Percentiles rank a stretch among this genome's conserved stretches.
phyloP scores from a whole-genome alignment of 2,888 invertebrate species.

The Eupeodes luniger region DNA sequence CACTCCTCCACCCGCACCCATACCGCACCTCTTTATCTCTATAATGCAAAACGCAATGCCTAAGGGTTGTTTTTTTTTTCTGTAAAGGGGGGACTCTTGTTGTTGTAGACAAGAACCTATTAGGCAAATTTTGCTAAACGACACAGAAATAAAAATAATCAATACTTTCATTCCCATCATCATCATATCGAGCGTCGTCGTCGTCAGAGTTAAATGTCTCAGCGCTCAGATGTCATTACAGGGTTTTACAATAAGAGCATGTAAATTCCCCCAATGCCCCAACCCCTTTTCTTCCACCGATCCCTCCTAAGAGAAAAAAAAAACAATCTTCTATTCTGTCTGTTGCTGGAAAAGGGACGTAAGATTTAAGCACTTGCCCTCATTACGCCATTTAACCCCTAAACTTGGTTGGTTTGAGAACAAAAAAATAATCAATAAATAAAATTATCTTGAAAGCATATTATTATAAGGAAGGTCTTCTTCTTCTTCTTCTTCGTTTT shows the following conservation, averaged over 20 bases:
- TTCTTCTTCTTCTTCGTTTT: neutral
- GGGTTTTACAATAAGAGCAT: constrained; percentile 65
- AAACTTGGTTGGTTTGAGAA: constrained; percentile 14
- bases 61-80: neutral
- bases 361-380: constrained; percentile 58
- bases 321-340: constrained; percentile 21
- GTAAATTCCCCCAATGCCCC: constrained; percentile 31
- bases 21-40: no score
- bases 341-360: constrained; percentile 27
- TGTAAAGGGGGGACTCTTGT: neutral
- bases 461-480: constrained; percentile 14
- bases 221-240: constrained; percentile 68
- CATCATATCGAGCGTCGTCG: no score
- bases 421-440: constrained; percentile 52
- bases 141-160: constrained; percentile 32
- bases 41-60: neutral
- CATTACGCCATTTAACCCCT: constrained; percentile 66
- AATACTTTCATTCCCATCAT: constrained; percentile 17
- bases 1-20: no score
- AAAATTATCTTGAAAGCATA: constrained; percentile 43
- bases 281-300: neutral
- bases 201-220: constrained; percentile 47
- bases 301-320: neutral
- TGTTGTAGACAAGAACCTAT: constrained; percentile 2
- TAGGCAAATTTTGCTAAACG: constrained; percentile 14